Base-by-base conservation (phyloP, 1,140 invertebrate species). In the Rhagoletis pomonella region DNA sequence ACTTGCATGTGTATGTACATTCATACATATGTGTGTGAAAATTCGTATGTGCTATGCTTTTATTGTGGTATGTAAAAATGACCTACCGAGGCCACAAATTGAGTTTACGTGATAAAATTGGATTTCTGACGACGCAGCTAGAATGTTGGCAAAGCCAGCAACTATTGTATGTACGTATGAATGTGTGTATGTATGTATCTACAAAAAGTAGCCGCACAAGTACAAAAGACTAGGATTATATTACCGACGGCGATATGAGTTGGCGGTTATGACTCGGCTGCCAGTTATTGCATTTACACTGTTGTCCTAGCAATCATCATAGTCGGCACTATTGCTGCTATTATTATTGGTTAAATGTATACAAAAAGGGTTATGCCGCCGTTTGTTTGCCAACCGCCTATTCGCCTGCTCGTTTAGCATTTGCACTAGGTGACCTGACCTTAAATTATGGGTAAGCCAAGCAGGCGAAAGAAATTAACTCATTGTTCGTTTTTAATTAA, bases 31-130 rank as follows among this genome's bases (percentile, higher is more conserved):
- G 9, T 62, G 17, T n/a, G 17, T 14, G 17, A 14, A 62, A 7
- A 4, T 14, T 14, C 7, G 17, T 62, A 62, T 62, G 60, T 55
- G 50, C 50, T 62, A 62, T 62, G 60, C 9, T 62, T 62, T 7
- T 3, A 62, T 62, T 62, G 7, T 14, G 60, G 60, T 62, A 14
- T 62, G 60, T 62, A 62, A 62, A 62, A 62, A 62, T 62, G 60
- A 62, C 60, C 60, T 62, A 3, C 12, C 60, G 60, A 62, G 60
- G 12, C 7, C 60, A 62, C 3, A 62, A 62, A 62, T 14, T 62
- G 60, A 62, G 60, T 62, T 62, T 62, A 62, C 60, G 60, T 62
- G 60, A 62, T 14, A 62, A 62, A 62, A 62, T 62, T 62, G 60
- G 12, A 62, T 62, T 62, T 62, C 12, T 14, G 60, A 17, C n/a